Conservation (phyloP, 2,888 invertebrate species). For the Neoscelio sp. region DNA sequence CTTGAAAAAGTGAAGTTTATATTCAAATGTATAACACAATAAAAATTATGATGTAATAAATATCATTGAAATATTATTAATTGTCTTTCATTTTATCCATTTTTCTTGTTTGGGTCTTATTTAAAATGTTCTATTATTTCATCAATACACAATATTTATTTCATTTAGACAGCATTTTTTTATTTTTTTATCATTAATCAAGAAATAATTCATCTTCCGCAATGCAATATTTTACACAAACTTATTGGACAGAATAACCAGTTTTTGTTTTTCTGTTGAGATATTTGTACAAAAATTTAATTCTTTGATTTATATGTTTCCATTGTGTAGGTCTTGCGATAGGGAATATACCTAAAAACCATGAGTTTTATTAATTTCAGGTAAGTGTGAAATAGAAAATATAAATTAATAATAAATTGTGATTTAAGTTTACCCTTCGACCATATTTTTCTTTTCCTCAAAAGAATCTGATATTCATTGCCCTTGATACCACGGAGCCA, state of each 20-base stretch:
- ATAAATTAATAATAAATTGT: constrained; percentile 12
- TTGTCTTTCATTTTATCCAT: too few species aligned
- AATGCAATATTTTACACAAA: not conserved
- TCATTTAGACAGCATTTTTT: too few species aligned
- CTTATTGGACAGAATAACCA: constrained; percentile 24
- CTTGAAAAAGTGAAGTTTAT: too few species aligned
- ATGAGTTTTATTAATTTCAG: too few species aligned
- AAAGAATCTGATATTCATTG: constrained; percentile 91
- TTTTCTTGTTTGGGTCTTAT: too few species aligned
- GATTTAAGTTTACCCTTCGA: constrained; percentile 66
- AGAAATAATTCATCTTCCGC: too few species aligned
- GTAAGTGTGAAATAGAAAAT: constrained; percentile 68
- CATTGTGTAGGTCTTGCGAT: constrained; percentile 90
- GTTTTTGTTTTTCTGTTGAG: constrained; percentile 93
- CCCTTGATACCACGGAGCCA: constrained; percentile 96
- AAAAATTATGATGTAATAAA: too few species aligned
- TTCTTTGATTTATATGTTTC: constrained; percentile 89
- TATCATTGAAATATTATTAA: too few species aligned
- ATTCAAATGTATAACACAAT: too few species aligned
- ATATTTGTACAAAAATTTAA: constrained; percentile 89
- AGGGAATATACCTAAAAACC: constrained; percentile 84
- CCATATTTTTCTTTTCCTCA: constrained; percentile 88
- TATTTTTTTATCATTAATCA: too few species aligned
- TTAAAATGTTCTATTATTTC: not conserved
- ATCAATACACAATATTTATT: not conserved